These are phyloP conservation scores for Dynastes hyllus DNA, from an alignment of 2,888 invertebrate genomes.

Conservation along the genomic window DNA sequence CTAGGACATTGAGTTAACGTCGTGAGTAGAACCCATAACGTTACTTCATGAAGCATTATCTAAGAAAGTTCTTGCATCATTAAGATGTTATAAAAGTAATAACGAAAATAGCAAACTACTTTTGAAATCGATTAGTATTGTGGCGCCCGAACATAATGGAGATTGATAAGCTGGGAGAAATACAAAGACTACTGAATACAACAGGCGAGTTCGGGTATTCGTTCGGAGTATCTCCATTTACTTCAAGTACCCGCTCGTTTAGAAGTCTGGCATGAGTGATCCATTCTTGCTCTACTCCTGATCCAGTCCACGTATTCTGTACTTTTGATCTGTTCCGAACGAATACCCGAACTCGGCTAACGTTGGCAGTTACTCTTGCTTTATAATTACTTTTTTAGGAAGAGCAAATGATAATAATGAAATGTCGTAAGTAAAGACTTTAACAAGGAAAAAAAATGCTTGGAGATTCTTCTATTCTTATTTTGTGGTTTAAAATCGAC, in stretches of 20 bases:
- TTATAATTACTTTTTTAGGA: neutral
- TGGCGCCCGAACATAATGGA: neutral
- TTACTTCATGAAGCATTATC: neutral
- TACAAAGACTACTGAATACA: neutral
- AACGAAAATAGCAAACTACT: neutral
- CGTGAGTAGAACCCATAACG: neutral
- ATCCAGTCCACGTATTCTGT: too few species aligned
- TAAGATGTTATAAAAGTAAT: slow-evolving; percentile 6
- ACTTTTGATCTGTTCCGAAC: too few species aligned
- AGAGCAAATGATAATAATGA: neutral
- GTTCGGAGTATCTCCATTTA: too few species aligned
- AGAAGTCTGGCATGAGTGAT: too few species aligned
- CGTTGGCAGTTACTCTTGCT: neutral
- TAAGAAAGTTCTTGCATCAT: neutral
- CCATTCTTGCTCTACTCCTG: too few species aligned
- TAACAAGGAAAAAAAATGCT: too few species aligned
- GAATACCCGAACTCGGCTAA: neutral
- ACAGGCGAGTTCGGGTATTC: too few species aligned
- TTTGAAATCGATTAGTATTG: neutral
- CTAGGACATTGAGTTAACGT: neutral
- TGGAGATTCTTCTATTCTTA: too few species aligned
- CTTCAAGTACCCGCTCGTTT: too few species aligned
- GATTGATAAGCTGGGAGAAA: neutral
- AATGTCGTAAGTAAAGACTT: neutral
- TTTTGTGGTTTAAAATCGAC: neutral